Evolutionary conservation across 2,113 vertebrate genomes (phyloP), one percentile per base, ranked within the genome.

Genomic region (Platichthys stellatus): DNA sequence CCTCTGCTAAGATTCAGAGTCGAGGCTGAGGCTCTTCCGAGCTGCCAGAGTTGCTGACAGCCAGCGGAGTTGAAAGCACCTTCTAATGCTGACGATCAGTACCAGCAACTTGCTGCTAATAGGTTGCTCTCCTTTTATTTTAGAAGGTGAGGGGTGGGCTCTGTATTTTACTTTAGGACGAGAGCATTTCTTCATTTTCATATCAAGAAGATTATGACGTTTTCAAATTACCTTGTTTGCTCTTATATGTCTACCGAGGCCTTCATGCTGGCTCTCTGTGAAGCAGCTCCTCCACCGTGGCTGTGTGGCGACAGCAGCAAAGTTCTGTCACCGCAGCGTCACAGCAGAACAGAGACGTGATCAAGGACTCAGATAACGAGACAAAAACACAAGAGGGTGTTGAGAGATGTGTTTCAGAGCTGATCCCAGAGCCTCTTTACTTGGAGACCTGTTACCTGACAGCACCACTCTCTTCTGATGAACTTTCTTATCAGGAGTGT

Each of bases 81-180:
- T 91, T 92, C 82, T 91, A 89, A 93, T 90, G 88, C 91, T 88
- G 85, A 91, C 62, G 85, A 89, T 92, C 92, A 93, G 88, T 79
- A 75, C 58, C 74, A 86, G 77, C 88, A 90, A 93, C 88, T 90
- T 69, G 77, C 88, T 76, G 88, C 86, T 94, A 93, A 93, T 92
- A 82, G 89, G 60, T 87, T 89, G 84, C 76, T 84, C 82, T 75
- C 80, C 72, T 38, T 4, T 81, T 83, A 73, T 63, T 83, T 75
- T 63, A 40, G 17, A n/a, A n/a, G 28, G 15, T 49, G 58, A 21
- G 53, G 23, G 10, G 5, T 5, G 64, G 4, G 47, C 47, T 26
- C 26, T 69, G 72, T 79, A 69, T 87, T 66, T 59, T 80, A 83
- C 31, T 31, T 31, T 31, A 31, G 31, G 31, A 31, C 58, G 84